These are phyloP conservation scores for Corythoichthys haematopterus DNA, from an alignment of 2,113 vertebrate genomes.

Conservation along the genomic window DNA sequence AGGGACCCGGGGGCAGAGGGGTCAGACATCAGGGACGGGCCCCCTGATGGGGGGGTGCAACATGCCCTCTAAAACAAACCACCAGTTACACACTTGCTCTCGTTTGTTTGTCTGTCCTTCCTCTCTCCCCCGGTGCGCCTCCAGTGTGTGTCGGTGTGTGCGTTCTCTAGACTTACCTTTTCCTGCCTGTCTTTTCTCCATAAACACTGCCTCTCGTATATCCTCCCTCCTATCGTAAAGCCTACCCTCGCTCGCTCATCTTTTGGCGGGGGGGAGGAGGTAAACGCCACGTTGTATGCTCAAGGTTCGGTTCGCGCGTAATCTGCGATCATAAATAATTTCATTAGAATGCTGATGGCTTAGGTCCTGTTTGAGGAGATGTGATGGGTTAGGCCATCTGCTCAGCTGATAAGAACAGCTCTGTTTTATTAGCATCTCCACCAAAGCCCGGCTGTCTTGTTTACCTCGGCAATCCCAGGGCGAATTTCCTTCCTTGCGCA, in stretches of 20 bases:
- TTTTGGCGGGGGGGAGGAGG: conserved; percentile 30
- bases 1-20: conserved; percentile 58
- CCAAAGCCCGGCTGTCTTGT: conserved; percentile 68
- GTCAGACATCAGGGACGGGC: conserved; percentile 54
- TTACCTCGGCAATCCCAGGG: conserved; percentile 67
- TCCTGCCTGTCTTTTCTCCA: conserved; percentile 36
- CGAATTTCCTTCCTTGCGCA: conserved; percentile 66
- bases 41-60: conserved; percentile 24
- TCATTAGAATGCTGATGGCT: conserved; percentile 73
- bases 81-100: conserved; percentile 62
- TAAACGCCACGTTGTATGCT: conserved; percentile 59
- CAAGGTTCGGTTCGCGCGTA: conserved; percentile 59
- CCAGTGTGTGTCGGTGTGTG: conserved; percentile 27
- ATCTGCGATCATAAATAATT: conserved; percentile 74
- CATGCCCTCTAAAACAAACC: conserved; percentile 68
- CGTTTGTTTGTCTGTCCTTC: conserved; percentile 63
- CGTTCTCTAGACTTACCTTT: conserved; percentile 23
- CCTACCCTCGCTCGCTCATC: conserved; percentile 35
- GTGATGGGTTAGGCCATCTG: conserved; percentile 73
- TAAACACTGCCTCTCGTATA: conserved; percentile 37
- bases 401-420: conserved; percentile 71
- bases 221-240: conserved; percentile 48
- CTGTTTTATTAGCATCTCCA: conserved; percentile 73
- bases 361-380: conserved; percentile 65
- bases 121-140: conserved; percentile 43